Evolutionary conservation across 2,888 invertebrate genomes (phyloP).

Genomic region (Agelastica alni): DNA sequence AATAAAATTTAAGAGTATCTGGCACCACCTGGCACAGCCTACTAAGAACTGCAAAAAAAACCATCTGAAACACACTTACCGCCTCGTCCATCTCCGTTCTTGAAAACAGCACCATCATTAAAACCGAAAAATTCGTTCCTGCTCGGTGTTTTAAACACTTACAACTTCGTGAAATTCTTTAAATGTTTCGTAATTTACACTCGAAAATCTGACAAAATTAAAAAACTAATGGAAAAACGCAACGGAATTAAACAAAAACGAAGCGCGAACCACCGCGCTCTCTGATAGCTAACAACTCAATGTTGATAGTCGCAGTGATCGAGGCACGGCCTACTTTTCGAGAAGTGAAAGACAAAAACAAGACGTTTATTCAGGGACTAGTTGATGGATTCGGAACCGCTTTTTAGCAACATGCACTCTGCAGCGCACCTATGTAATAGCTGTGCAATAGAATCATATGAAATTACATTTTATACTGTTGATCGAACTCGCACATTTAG

Average conservation of each 20-base stretch:
- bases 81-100: conserved; percentile 47
- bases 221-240: conserved; percentile 1
- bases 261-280: conserved; percentile 45
- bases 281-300: conserved; percentile 48
- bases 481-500: no score
- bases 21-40: conserved; percentile 3
- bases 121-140: conserved; percentile 4
- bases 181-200: neutral
- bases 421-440: conserved; percentile 16
- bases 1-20: neutral
- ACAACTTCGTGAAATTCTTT: neutral
- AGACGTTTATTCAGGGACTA: conserved; percentile 26
- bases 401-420: conserved; percentile 14
- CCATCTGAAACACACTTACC: conserved; percentile 42
- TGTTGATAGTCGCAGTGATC: conserved; percentile 47
- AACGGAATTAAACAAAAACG: conserved; percentile 12
- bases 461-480: no score
- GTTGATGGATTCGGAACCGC: conserved; percentile 8
- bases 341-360: conserved; percentile 49
- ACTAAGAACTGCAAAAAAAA: conserved; percentile 4
- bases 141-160: neutral
- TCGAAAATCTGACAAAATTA: neutral
- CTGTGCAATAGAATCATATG: no score
- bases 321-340: conserved; percentile 51
- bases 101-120: conserved; percentile 47